Conservation (phyloP, 64 coral and sea anemone genomes). For the Stichodactyla helianthus region DNA sequence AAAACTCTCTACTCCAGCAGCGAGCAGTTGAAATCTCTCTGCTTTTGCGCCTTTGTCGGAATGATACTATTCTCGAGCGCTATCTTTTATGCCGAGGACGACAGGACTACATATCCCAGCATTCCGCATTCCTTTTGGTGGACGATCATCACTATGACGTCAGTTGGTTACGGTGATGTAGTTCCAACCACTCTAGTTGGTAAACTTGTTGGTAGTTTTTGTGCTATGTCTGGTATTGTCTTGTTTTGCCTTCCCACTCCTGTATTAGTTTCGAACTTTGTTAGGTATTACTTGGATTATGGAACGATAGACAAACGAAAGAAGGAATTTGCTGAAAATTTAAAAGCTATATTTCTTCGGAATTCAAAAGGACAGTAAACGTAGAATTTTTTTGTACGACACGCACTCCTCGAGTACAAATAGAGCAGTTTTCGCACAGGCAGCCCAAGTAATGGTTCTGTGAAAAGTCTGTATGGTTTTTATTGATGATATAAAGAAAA, state of each 20-base stretch:
- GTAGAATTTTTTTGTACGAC: not conserved
- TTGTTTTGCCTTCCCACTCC: constrained; percentile 81
- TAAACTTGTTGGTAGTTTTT: constrained; percentile 56
- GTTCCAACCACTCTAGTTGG: constrained; percentile 51
- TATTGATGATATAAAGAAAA: too few species aligned
- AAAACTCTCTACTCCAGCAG: constrained; percentile 58
- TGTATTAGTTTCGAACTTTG: constrained; percentile 76
- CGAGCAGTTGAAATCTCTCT: constrained; percentile 55
- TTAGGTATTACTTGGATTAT: constrained; percentile 57
- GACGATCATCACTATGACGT: constrained; percentile 88
- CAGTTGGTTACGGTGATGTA: constrained; percentile 81
- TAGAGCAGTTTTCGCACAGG: too few species aligned
- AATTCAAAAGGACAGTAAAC: not conserved
- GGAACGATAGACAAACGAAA: not conserved
- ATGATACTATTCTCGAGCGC: constrained; percentile 64
- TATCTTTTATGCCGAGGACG: constrained; percentile 60
- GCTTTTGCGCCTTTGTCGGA: constrained; percentile 51
- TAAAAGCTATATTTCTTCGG: not conserved
- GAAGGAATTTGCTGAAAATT: not conserved
- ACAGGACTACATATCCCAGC: constrained; percentile 44
- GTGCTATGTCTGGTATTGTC: constrained; percentile 69
- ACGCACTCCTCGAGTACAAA: too few species aligned
- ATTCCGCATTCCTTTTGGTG: constrained; percentile 76
- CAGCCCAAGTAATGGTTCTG: too few species aligned
- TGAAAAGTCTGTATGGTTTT: too few species aligned